These are phyloP conservation scores for Euwallacea similis DNA, from an alignment of 1,140 invertebrate species.

Conservation along the genomic window DNA sequence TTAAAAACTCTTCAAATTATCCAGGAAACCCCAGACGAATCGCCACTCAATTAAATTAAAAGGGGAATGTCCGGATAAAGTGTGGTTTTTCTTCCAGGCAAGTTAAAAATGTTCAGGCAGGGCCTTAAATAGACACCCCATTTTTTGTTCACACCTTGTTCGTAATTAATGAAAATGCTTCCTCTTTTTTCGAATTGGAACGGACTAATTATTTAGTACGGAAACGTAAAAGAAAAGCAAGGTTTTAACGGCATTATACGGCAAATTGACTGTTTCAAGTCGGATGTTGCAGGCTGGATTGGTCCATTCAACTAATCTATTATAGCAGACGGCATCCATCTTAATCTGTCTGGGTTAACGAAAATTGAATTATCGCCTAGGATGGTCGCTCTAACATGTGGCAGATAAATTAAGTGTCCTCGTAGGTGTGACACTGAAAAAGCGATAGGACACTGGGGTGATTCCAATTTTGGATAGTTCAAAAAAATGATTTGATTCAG, in stretches of 20 bases:
- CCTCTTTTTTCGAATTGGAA: not conserved
- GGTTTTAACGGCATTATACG: not conserved
- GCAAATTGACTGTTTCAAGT: slow-evolving; percentile 3
- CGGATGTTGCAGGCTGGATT: not conserved
- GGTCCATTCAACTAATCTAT: not conserved
- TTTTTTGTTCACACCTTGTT: too few relatives aligned
- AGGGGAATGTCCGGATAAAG: slow-evolving; percentile 1
- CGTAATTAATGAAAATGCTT: not conserved
- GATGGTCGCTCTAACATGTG: not conserved
- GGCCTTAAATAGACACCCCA: too few relatives aligned
- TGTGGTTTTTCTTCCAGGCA: not conserved
- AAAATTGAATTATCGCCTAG: slow-evolving; percentile 6
- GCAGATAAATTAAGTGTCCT: slow-evolving; percentile 4
- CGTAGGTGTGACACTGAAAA: slow-evolving; percentile 3
- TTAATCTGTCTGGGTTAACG: slow-evolving; percentile 2
- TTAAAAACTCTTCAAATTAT: not conserved
- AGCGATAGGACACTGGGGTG: not conserved
- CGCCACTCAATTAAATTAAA: slow-evolving; percentile 4
- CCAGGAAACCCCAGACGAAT: not conserved
- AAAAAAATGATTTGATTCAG: too few relatives aligned
- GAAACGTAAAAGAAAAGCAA: not conserved
- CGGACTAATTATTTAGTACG: not conserved
- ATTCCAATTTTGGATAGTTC: too few relatives aligned
- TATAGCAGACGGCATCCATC: not conserved
- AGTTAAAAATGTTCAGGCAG: slow-evolving; percentile 4